Percentiles rank a stretch among this genome's conserved stretches.
phyloP scores from a whole-genome alignment of 1,140 invertebrate genomes.

The Periplaneta americana region DNA sequence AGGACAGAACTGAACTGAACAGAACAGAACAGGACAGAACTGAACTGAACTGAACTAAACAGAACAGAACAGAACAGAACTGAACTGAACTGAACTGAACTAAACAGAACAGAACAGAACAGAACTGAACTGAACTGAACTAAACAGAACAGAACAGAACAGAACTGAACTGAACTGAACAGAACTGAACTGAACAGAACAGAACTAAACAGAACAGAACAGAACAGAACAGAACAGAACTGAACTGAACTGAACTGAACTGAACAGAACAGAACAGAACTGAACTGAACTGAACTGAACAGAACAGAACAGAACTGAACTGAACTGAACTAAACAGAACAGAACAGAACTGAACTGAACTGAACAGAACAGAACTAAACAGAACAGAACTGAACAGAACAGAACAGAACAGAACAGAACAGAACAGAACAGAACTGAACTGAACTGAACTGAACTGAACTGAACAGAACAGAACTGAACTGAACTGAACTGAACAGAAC shows the following conservation, averaged over 20 bases:
- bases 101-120: conserved; percentile 14
- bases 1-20: conserved; percentile 21
- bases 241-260: conserved; percentile 1
- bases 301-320: conserved; percentile 21
- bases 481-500: conserved; percentile 18
- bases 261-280: conserved; percentile 21
- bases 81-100: conserved; percentile 16
- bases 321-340: conserved; percentile 21
- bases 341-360: conserved; percentile 22
- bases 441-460: conserved; percentile 22
- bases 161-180: conserved; percentile 22
- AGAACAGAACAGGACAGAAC: conserved; percentile 21
- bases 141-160: conserved; percentile 21
- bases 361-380: conserved; percentile 20
- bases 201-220: conserved; percentile 21
- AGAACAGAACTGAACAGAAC: conserved; percentile 22
- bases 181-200: conserved; percentile 21
- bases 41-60: conserved; percentile 21
- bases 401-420: conserved; percentile 21
- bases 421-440: conserved; percentile 21
- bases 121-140: conserved; percentile 17
- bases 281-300: conserved; percentile 21
- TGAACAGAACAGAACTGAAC: conserved; percentile 22
- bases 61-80: conserved; percentile 21
- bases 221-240: conserved; percentile 20